Evolutionary conservation across 2,113 vertebrate genomes (phyloP).

Genomic region (Oryzias curvinotus): DNA sequence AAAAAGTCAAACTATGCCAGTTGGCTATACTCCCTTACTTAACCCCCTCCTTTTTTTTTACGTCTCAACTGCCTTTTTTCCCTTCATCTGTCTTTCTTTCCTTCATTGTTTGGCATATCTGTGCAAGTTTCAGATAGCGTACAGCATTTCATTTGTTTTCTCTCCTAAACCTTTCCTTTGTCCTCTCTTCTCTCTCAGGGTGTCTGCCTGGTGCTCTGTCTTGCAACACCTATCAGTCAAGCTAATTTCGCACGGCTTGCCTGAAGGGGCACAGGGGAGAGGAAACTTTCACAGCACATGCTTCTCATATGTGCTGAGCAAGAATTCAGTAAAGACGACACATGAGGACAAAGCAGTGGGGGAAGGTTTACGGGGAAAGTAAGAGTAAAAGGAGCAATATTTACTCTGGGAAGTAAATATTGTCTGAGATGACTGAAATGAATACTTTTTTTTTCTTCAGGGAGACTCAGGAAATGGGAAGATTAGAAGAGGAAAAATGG

Average conservation of each 20-base stretch:
- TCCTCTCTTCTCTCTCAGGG: slow-evolving; percentile 29
- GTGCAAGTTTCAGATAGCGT: slow-evolving; percentile 14
- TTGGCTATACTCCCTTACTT: slow-evolving; percentile 67
- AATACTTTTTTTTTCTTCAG: slow-evolving; percentile 2
- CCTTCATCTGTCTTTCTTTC: slow-evolving; percentile 18
- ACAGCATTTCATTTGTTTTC: slow-evolving; percentile 21
- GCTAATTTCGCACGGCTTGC: slow-evolving; percentile 65
- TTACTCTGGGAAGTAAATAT: neutral
- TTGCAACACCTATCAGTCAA: slow-evolving; percentile 40
- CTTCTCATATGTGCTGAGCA: slow-evolving; percentile 72
- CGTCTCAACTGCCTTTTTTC: slow-evolving; percentile 36
- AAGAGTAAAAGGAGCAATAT: slow-evolving; percentile 20
- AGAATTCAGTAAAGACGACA: slow-evolving; percentile 33
- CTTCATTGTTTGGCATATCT: slow-evolving; percentile 28
- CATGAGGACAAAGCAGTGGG: slow-evolving; percentile 28
- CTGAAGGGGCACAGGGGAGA: slow-evolving; percentile 56
- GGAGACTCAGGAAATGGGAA: slow-evolving; percentile 19
- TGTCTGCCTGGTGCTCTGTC: neutral
- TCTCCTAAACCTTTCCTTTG: slow-evolving; percentile 12
- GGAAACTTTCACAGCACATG: slow-evolving; percentile 66
- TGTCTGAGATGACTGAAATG: slow-evolving; percentile 3
- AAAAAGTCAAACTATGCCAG: slow-evolving; percentile 75
- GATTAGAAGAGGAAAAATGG: slow-evolving; percentile 1
- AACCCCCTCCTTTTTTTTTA: slow-evolving; percentile 34
- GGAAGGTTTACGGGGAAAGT: slow-evolving; percentile 7